Evolutionary conservation across 2,113 vertebrate species (phyloP).

Genomic region (Myiozetetes cayanensis): DNA sequence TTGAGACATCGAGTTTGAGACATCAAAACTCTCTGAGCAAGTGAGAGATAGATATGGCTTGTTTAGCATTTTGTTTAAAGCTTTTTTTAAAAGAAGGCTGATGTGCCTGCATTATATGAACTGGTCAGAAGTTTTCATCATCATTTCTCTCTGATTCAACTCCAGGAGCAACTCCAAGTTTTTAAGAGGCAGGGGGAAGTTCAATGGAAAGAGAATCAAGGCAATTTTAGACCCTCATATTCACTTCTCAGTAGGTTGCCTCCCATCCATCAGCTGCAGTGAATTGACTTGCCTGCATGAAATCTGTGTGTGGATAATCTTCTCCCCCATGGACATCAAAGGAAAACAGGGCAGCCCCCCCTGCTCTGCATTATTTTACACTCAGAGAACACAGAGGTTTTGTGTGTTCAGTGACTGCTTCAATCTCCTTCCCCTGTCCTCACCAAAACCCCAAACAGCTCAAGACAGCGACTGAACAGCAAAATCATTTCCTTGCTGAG

Average conservation of each 20-base stretch:
- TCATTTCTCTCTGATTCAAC: background rate
- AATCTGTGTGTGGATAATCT: background rate
- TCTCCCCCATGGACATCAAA: background rate
- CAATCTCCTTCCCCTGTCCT: background rate
- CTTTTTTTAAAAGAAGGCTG: background rate
- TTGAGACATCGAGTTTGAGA: background rate
- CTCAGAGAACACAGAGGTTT: background rate
- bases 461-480: background rate
- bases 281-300: background rate
- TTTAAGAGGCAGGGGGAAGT: background rate
- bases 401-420: background rate
- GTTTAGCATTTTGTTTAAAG: background rate
- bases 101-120: background rate
- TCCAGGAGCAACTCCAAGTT: background rate
- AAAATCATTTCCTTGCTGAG: background rate
- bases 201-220: background rate
- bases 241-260: background rate
- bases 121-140: background rate
- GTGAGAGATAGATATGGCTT: background rate
- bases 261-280: background rate
- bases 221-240: background rate
- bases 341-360: background rate
- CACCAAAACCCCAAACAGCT: background rate
- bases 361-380: background rate
- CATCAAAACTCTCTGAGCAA: background rate